Conservation (phyloP, 2,113 vertebrate genomes). For the Castor canadensis region DNA sequence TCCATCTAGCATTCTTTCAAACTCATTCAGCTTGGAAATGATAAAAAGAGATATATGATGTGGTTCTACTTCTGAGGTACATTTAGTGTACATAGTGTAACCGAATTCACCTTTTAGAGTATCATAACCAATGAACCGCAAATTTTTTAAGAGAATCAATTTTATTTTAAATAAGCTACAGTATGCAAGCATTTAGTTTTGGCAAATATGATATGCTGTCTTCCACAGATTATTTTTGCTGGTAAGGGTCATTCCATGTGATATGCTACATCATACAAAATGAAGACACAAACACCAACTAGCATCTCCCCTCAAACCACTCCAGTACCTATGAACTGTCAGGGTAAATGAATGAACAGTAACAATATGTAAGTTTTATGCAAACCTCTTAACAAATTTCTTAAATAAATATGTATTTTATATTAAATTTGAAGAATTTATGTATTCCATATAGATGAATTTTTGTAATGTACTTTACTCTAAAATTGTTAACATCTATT, state of each 20-base stretch:
- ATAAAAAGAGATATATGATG: neutral
- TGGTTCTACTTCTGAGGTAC: neutral
- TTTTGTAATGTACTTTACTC: neutral
- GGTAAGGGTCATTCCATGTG: neutral
- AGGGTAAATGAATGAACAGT: neutral
- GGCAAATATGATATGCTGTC: neutral
- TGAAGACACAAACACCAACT: neutral
- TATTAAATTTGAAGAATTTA: neutral
- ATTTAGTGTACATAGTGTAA: neutral
- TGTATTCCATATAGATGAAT: neutral
- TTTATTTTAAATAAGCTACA: conserved; percentile 26
- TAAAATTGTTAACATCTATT: neutral
- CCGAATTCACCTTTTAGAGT: neutral
- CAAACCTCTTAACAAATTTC: neutral
- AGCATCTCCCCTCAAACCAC: neutral
- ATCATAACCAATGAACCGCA: neutral
- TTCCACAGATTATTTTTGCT: neutral
- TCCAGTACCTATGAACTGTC: fast-evolving
- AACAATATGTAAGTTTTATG: neutral
- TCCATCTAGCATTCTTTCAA: neutral
- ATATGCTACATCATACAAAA: neutral
- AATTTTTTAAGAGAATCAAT: neutral
- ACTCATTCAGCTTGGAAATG: neutral
- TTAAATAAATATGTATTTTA: neutral
- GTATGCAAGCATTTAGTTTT: neutral